Percentiles rank a stretch among this genome's conserved stretches.
Evolutionary conservation across 92 coral and sea anemone species (phyloP).

Genomic region (Chrysogorgia sp.): DNA sequence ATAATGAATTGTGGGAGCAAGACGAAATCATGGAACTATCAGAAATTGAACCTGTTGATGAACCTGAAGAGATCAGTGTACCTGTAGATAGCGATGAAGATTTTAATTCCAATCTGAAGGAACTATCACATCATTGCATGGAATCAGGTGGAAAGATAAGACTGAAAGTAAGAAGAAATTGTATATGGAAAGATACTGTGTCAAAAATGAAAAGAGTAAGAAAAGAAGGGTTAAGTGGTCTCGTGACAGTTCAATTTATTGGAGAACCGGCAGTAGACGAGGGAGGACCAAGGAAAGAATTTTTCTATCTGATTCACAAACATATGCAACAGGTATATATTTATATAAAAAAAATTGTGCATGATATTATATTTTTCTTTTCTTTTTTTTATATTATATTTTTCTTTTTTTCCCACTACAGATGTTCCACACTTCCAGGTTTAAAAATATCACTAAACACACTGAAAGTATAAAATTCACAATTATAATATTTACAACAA

Average conservation of each 20-base stretch:
- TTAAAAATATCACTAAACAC: too few species aligned
- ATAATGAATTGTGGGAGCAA: conserved; percentile 19
- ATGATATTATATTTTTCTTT: too few species aligned
- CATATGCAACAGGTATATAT: conserved; percentile 61
- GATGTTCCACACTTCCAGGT: too few species aligned
- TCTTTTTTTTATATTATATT: too few species aligned
- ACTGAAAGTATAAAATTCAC: too few species aligned
- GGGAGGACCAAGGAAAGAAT: conserved; percentile 67
- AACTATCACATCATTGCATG: conserved; percentile 44
- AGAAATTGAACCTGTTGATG: conserved; percentile 6
- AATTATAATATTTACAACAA: too few species aligned
- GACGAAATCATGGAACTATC: conserved; percentile 27
- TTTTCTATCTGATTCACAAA: conserved; percentile 65
- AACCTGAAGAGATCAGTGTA: conserved; percentile 8
- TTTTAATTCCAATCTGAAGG: conserved; percentile 40
- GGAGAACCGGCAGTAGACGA: conserved; percentile 65
- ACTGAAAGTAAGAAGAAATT: conserved; percentile 61
- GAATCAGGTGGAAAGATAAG: conserved; percentile 56
- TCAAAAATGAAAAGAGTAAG: conserved; percentile 50
- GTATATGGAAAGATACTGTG: conserved; percentile 64
- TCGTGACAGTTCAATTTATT: conserved; percentile 58
- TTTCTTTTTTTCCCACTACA: too few species aligned
- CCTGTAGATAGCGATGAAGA: conserved; percentile 43
- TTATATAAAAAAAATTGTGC: too few species aligned
- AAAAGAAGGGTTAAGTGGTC: conserved; percentile 50